These are phyloP conservation scores for Lithophane semibrunnea DNA, from an alignment of 2,888 invertebrate species.

Conservation along the genomic window DNA sequence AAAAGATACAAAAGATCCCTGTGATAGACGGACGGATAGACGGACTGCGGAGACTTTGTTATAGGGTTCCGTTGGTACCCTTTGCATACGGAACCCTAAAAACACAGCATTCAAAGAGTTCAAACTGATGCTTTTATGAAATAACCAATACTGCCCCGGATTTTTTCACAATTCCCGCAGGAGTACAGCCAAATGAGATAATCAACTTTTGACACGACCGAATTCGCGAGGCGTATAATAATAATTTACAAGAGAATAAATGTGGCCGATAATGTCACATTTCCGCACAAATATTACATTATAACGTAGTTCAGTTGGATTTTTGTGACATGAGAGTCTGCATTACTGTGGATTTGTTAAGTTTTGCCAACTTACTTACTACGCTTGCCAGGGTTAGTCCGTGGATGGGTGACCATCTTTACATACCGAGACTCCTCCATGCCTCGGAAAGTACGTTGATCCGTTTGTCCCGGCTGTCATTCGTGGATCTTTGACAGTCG, in stretches of 20 bases:
- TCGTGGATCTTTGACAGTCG: too few species aligned
- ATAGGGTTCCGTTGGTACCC: too few species aligned
- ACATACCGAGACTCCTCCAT: too few species aligned
- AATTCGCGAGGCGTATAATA: conserved; percentile 20
- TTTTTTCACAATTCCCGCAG: conserved; percentile 13
- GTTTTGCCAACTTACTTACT: too few species aligned
- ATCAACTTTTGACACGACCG: conserved; percentile 50
- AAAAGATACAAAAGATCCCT: too few species aligned
- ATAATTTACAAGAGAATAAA: conserved; percentile 21
- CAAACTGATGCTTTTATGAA: not conserved
- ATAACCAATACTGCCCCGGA: conserved; percentile 18
- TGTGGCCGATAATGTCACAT: conserved; percentile 23
- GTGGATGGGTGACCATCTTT: too few species aligned
- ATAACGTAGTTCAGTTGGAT: not conserved
- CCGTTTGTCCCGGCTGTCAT: too few species aligned
- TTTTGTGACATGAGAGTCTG: not conserved
- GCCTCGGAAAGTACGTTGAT: too few species aligned
- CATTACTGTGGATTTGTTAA: not conserved
- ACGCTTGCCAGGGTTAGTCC: too few species aligned
- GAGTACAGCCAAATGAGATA: conserved; percentile 55
- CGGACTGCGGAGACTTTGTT: too few species aligned
- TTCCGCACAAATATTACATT: not conserved
- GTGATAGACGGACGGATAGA: too few species aligned
- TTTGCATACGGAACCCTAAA: not conserved
- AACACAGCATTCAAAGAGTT: not conserved